These are phyloP conservation scores for Lycodopsis pacificus DNA, from an alignment of 2,797 vertebrate genomes.

Conservation along the genomic window DNA sequence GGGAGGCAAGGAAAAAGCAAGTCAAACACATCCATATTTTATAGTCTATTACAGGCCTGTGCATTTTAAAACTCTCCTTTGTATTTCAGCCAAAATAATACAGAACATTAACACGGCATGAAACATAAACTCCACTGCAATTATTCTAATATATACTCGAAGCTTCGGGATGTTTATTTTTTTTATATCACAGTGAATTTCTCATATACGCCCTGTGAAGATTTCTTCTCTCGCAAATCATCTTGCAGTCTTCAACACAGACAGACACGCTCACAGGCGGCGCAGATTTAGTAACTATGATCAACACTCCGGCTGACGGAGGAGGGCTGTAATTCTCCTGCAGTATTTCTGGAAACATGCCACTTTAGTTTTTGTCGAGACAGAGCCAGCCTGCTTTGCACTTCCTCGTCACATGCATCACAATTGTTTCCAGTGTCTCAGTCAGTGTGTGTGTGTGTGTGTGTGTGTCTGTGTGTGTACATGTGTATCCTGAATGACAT, in stretches of 20 bases:
- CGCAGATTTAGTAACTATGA: slow-evolving; percentile 53
- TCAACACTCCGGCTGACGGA: slow-evolving; percentile 49
- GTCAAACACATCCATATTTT: background rate
- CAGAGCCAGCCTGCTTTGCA: slow-evolving; percentile 32
- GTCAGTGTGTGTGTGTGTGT: slow-evolving; percentile 13
- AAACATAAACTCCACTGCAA: slow-evolving; percentile 28
- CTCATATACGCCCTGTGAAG: slow-evolving; percentile 36
- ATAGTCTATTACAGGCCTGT: slow-evolving; percentile 26
- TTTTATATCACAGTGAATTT: slow-evolving; percentile 39
- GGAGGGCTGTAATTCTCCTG: slow-evolving; percentile 45
- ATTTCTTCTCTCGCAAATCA: slow-evolving; percentile 53
- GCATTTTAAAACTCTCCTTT: slow-evolving; percentile 26
- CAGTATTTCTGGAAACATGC: slow-evolving; percentile 63
- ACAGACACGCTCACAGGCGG: slow-evolving; percentile 31
- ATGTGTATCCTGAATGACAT: slow-evolving; percentile 8
- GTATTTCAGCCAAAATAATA: slow-evolving; percentile 20
- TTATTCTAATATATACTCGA: slow-evolving; percentile 41
- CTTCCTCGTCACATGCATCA: slow-evolving; percentile 46
- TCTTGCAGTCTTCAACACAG: slow-evolving; percentile 29
- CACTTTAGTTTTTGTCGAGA: slow-evolving; percentile 41
- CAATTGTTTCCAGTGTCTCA: slow-evolving; percentile 37
- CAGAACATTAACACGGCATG: slow-evolving; percentile 28
- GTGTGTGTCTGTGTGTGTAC: background rate
- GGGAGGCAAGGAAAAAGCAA: slow-evolving; percentile 4
- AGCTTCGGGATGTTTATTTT: slow-evolving; percentile 7